These are phyloP conservation scores for Bradypodion ventrale DNA, from an alignment of 2,797 vertebrate genomes.

Conservation along the genomic window DNA sequence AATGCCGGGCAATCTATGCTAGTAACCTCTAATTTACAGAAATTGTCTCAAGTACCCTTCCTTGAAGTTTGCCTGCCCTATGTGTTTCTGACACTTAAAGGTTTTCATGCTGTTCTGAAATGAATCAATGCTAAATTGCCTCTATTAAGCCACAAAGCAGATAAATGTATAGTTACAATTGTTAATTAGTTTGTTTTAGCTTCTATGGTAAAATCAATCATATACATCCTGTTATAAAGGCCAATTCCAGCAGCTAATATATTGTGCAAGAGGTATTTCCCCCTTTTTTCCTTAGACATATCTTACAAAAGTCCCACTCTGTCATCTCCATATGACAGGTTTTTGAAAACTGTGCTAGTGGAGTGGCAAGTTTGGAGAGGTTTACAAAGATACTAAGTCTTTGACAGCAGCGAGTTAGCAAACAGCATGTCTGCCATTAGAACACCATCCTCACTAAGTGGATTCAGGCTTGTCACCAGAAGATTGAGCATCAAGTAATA, in stretches of 20 bases:
- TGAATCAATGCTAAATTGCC: background rate
- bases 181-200: background rate
- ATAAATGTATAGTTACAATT: background rate
- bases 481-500: too few species aligned
- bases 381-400: too few species aligned
- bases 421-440: too few species aligned
- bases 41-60: background rate
- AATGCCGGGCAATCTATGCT: too few species aligned
- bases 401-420: too few species aligned
- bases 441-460: too few species aligned
- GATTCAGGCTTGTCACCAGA: too few species aligned
- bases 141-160: background rate
- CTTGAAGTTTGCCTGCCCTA: background rate
- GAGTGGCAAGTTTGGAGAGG: too few species aligned
- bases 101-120: background rate
- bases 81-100: background rate
- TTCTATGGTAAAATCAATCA: background rate
- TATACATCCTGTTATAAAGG: too few species aligned
- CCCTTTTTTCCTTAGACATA: background rate
- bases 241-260: background rate
- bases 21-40: background rate
- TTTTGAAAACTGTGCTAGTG: too few species aligned
- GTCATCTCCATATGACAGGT: too few species aligned
- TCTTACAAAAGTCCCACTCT: too few species aligned
- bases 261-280: background rate